phyloP scores from a whole-genome alignment of 2,888 invertebrate genomes.

The Brenthis ino region DNA sequence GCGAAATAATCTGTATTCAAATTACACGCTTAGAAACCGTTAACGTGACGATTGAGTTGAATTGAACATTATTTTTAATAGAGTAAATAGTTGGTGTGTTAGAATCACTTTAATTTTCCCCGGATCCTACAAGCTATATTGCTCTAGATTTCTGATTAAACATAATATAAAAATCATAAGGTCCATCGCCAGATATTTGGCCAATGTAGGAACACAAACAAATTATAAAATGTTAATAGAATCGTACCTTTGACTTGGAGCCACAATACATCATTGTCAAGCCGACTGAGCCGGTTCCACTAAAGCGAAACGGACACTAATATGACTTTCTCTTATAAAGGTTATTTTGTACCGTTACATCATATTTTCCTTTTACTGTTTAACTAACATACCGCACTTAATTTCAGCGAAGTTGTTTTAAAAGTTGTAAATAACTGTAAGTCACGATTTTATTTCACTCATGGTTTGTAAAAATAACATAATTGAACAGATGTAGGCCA shows the following conservation, averaged over 20 bases:
- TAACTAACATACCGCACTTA: conserved; percentile 19
- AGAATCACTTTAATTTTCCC: too few relatives aligned
- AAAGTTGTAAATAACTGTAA: conserved; percentile 30
- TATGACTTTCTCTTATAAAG: conserved; percentile 37
- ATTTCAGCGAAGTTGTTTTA: conserved; percentile 26
- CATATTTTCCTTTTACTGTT: conserved; percentile 27
- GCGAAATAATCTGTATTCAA: too few relatives aligned
- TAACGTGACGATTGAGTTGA: too few relatives aligned
- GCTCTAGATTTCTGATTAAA: too few relatives aligned
- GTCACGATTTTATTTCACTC: conserved; percentile 26
- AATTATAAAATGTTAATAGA: conserved; percentile 75
- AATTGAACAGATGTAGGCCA: conserved; percentile 28
- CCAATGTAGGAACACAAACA: conserved; percentile 33
- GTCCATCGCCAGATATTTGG: conserved; percentile 12
- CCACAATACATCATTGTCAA: conserved; percentile 76
- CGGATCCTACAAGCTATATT: too few relatives aligned
- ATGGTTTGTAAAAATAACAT: conserved; percentile 31
- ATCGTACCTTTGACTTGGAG: conserved; percentile 68
- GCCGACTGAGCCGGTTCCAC: conserved; percentile 44
- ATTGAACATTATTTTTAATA: too few relatives aligned
- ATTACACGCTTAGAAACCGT: too few relatives aligned
- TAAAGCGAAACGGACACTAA: conserved; percentile 45
- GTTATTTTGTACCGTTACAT: conserved; percentile 36
- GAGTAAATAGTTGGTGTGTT: too few relatives aligned
- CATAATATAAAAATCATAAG: background rate